Base-by-base conservation (phyloP, 2,888 invertebrate species). In the Neoitamus cyanurus region DNA sequence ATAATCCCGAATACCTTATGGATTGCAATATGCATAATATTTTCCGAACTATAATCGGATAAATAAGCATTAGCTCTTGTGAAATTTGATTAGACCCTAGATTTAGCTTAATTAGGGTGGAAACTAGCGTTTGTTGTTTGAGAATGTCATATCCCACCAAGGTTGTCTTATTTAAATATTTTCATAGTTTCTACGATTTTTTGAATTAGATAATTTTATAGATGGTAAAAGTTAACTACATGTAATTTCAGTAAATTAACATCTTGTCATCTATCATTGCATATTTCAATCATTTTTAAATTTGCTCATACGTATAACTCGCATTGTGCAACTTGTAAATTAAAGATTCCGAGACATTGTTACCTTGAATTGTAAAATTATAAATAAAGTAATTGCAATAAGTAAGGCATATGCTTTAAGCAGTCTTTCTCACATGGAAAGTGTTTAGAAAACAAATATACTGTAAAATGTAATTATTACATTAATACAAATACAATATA, bases 331-430 rank as follows among this genome's bases (percentile, higher is more conserved):
- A 31, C 31, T 73, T 73, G 11, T 73, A 73, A 73, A 3, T 30
- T 36, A 73, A 34, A 36, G 15, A 73, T 36, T 73, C 36, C n/a
- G n/a, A 73, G 36, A 73, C 36, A 36, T 73, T 73, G 73, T 73
- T 73, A 73, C 37, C 73, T 36, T 73, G 20, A 73, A 73, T 34
- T 73, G 73, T 73, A 73, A 73, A 73, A 73, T 34, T 36, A 73
- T 73, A 15, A 36, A 73, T 20, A 72, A 72, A 34, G 31, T 73
- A 73, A 36, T 20, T 73, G 73, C 73, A 73, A 73, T 73, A 73
- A 73, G 36, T 36, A 31, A 30, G 9, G 36, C 36, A 36, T 34
- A 34, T 34, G 73, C 73, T 73, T 73, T 30, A 36, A 73, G 37
- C 36, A 73, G 7, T 36, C 36, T 36, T 73, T 36, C 73, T 73